Evolutionary conservation across 92 coral and sea anemone genomes (phyloP), one percentile per base, ranked within the genome.

Genomic region (Pocillopora meandrina): DNA sequence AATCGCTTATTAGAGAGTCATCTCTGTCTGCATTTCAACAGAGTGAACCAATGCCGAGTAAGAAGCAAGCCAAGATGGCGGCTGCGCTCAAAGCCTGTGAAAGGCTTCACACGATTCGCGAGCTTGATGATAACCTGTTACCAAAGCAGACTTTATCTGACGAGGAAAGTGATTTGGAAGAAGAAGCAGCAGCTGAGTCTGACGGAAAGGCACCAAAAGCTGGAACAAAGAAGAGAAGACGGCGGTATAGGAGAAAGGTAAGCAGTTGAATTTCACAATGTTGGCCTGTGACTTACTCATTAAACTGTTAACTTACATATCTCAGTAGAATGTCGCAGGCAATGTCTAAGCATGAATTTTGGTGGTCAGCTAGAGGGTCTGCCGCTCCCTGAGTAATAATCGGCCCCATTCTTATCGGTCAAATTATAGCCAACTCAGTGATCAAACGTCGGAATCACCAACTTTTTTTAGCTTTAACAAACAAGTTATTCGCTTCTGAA

Each of bases 41-140:
- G 99, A 94, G 99, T 49, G 87, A 68, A 14, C 85, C 85, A 55
- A 97, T 97, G 98, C 94, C 92, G 1, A 90, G 90, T 19, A 92
- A 91, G 83, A 81, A 87, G 56, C 84, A 87, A 9, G 93, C 99
- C 13, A 91, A 85, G 71, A 89, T 87, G 94, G 99, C 99, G 14
- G 99, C 95, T 15, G 98, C 99, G 8, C 88, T 77, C 7, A 16
- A 76, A 6, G 93, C 93, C 0, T 97, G 99, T 52, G 66, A 21
- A 17, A 18, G 67, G 65, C 87, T 97, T 56, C 91, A 90, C 84
- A 18, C 62, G 76, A 84, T 61, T 21, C 91, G 90, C n/a, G 99
- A 91, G 63, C 87, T 97, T 26, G 90, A 95, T 69, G 92, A 90
- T 65, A 9, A 91, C 76, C 87, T 95, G 52, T 63, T 84, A 56